These are phyloP conservation scores for Malthinus flaveolus DNA, from an alignment of 2,888 invertebrate genomes.

Conservation along the genomic window DNA sequence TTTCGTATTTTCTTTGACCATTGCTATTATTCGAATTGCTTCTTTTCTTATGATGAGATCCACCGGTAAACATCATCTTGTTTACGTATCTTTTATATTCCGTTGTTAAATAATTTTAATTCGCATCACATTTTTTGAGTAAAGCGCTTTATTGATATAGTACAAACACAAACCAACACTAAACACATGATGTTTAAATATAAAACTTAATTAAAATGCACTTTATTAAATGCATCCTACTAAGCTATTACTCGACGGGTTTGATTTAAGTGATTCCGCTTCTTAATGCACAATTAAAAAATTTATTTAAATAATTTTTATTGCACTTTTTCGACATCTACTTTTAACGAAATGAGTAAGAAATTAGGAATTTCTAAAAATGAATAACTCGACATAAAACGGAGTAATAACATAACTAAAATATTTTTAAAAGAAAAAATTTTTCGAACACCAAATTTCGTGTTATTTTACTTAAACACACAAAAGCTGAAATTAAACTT, in stretches of 20 bases:
- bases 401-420: background rate
- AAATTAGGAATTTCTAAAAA: conserved; percentile 20
- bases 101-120: background rate
- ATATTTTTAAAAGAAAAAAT: conserved; percentile 16
- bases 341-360: conserved; percentile 25
- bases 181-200: too few species aligned
- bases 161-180: too few species aligned
- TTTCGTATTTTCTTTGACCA: conserved; percentile 47
- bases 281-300: conserved; percentile 16
- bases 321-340: conserved; percentile 11
- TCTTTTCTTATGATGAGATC: conserved; percentile 63
- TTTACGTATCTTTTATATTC: conserved; percentile 23
- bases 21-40: conserved; percentile 51
- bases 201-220: background rate
- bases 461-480: background rate
- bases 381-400: conserved; percentile 8
- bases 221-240: background rate
- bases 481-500: conserved; percentile 17
- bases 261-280: background rate
- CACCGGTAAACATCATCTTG: conserved; percentile 73
- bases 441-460: background rate
- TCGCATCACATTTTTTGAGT: too few species aligned
- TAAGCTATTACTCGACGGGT: too few species aligned
- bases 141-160: too few species aligned
- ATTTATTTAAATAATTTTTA: too few species aligned